These are phyloP conservation scores for Cynopterus brachyotis DNA, from an alignment of 2,113 vertebrate genomes.

Conservation along the genomic window DNA sequence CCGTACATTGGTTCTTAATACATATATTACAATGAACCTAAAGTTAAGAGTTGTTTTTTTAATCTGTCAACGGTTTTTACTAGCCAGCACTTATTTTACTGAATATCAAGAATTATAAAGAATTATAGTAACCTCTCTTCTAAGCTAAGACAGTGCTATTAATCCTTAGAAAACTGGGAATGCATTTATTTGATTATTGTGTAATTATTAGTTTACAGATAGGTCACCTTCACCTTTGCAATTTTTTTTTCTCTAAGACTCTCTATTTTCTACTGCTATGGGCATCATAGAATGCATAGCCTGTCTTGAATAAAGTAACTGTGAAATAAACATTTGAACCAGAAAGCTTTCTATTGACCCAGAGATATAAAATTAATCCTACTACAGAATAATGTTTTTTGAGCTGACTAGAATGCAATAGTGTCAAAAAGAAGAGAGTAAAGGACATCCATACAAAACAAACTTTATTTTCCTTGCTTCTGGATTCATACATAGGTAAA, in stretches of 20 bases:
- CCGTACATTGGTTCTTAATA: background rate
- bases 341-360: slow-evolving; percentile 71
- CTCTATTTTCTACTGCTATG: slow-evolving; percentile 11
- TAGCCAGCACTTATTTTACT: background rate
- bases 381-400: slow-evolving; percentile 52
- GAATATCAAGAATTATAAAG: background rate
- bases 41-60: background rate
- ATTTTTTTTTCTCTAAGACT: background rate
- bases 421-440: background rate
- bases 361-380: slow-evolving; percentile 64
- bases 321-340: slow-evolving; percentile 73
- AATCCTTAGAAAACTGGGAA: background rate
- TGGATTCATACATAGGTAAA: background rate
- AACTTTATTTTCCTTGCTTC: background rate
- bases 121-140: background rate
- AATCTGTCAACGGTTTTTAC: background rate
- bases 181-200: background rate
- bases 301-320: slow-evolving; percentile 60
- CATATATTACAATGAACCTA: background rate
- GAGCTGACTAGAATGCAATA: background rate
- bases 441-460: background rate
- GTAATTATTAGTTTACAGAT: slow-evolving; percentile 9
- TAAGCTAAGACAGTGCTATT: background rate
- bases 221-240: background rate
- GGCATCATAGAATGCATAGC: slow-evolving; percentile 25